Evolutionary conservation across 37 sponge, comb jelly and placozoan species (phyloP).

Genomic region (Chondrilla cf. caribensis): DNA sequence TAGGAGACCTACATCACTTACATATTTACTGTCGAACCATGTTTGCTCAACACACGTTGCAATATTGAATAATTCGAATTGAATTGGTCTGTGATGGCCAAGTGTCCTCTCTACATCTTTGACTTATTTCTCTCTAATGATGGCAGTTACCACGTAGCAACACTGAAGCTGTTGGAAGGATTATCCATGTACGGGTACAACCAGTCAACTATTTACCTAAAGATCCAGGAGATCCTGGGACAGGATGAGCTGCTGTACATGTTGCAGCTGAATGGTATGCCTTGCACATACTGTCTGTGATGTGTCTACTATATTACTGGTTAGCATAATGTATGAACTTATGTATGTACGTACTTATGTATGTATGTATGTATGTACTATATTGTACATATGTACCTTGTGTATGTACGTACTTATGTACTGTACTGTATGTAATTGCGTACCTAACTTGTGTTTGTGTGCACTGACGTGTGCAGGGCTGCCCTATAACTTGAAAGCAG

Average conservation of each 20-base stretch:
- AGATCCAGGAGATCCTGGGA: not conserved
- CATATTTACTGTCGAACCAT: too few species aligned
- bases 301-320: too few species aligned
- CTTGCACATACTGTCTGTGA: too few species aligned
- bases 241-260: not conserved
- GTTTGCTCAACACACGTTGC: too few species aligned
- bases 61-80: too few species aligned
- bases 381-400: not conserved
- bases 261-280: not conserved
- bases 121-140: not conserved
- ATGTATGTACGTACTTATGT: not conserved
- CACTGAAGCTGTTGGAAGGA: not conserved
- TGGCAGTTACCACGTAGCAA: not conserved
- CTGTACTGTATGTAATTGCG: too few species aligned
- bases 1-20: too few species aligned
- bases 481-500: not conserved
- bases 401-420: not conserved
- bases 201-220: not conserved
- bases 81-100: too few species aligned
- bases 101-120: too few species aligned
- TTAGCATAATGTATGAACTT: not conserved
- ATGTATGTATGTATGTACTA: not conserved
- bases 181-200: not conserved
- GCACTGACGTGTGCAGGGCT: not conserved
- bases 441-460: too few species aligned